These are phyloP conservation scores for Sitta europaea DNA, from an alignment of 2,113 vertebrate species.

Conservation along the genomic window DNA sequence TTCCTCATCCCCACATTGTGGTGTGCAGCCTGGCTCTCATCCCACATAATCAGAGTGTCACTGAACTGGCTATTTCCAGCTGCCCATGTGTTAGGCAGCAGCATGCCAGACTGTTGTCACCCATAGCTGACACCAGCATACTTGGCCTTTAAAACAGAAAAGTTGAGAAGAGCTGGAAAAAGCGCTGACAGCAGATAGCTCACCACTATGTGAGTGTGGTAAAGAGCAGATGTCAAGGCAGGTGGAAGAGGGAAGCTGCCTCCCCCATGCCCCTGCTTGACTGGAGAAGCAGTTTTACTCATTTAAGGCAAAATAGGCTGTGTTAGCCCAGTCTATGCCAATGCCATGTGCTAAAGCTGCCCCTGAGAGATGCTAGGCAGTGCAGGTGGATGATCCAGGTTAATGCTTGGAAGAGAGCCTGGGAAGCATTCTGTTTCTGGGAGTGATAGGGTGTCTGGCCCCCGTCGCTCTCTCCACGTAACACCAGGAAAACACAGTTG, in stretches of 20 bases:
- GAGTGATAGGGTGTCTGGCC: not conserved
- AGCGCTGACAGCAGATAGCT: not conserved
- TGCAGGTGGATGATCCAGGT: not conserved
- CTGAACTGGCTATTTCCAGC: not conserved
- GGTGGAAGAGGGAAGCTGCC: not conserved
- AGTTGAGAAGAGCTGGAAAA: not conserved
- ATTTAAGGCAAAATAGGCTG: not conserved
- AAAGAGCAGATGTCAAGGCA: not conserved
- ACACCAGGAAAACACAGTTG: accelerated
- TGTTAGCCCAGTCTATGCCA: not conserved
- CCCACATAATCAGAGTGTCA: not conserved
- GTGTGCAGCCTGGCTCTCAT: not conserved
- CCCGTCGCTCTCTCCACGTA: accelerated
- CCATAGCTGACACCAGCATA: not conserved
- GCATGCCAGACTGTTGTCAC: not conserved
- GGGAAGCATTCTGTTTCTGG: not conserved
- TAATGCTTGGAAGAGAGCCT: not conserved
- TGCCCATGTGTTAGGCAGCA: not conserved
- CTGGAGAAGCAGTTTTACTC: not conserved
- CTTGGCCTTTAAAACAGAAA: not conserved
- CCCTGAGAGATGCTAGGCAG: not conserved
- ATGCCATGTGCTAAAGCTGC: not conserved
- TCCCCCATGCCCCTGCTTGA: not conserved
- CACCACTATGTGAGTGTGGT: not conserved
- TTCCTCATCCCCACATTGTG: accelerated